phyloP scores from a whole-genome alignment of 2,888 invertebrate genomes.

The Napeogenes inachia region DNA sequence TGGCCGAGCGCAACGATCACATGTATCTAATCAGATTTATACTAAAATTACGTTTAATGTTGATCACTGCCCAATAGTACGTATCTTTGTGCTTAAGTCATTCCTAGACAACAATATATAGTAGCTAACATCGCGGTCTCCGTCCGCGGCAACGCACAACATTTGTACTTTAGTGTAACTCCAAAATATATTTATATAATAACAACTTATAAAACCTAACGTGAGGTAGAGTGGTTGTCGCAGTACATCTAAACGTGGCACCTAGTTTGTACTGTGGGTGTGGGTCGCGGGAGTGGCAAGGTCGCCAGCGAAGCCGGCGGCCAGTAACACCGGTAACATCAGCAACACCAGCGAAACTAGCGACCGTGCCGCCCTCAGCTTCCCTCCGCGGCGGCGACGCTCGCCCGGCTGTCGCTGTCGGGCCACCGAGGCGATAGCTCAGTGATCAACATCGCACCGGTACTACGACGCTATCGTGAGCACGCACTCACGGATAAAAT shows the following conservation, averaged over 20 bases:
- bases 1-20: constrained; percentile 47
- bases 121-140: constrained; percentile 62
- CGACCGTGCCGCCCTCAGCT: constrained; percentile 16
- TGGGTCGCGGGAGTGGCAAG: constrained; percentile 8
- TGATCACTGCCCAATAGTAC: constrained; percentile 78
- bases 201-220: constrained; percentile 73
- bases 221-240: constrained; percentile 73
- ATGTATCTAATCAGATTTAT: constrained; percentile 70
- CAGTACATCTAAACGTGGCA: constrained; percentile 44
- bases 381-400: constrained; percentile 25
- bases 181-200: constrained; percentile 74
- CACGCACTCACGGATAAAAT: constrained; percentile 63
- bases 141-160: constrained; percentile 58
- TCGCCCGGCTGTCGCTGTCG: constrained; percentile 29
- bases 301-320: constrained; percentile 23
- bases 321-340: constrained; percentile 23
- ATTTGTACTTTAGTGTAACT: constrained; percentile 70
- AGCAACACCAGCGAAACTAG: constrained; percentile 27
- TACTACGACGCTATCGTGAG: constrained; percentile 69
- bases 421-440: constrained; percentile 43
- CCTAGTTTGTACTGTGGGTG: constrained; percentile 40
- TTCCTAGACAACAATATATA: constrained; percentile 71
- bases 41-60: constrained; percentile 76
- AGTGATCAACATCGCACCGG: constrained; percentile 74
- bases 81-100: constrained; percentile 76